Conservation (phyloP, 2,797 vertebrate species). For the Rhinophrynus dorsalis region DNA sequence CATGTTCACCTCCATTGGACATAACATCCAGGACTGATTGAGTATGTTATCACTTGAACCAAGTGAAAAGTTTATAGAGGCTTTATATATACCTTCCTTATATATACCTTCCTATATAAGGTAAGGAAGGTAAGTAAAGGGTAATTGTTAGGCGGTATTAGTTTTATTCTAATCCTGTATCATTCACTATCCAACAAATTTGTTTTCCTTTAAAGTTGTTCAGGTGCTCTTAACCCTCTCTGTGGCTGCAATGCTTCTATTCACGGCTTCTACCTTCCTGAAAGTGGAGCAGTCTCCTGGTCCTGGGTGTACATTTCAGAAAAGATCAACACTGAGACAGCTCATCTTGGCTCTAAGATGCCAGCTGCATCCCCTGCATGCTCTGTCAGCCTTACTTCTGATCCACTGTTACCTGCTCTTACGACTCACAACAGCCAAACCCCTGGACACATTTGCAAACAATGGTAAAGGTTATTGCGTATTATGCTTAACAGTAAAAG, state of each 20-base stretch:
- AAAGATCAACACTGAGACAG: not conserved
- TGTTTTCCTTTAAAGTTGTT: conserved; percentile 1
- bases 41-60: too few relatives aligned
- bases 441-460: not conserved
- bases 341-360: not conserved
- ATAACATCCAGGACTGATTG: too few relatives aligned
- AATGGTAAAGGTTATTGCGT: conserved; percentile 12
- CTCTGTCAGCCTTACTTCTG: conserved; percentile 23
- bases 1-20: too few relatives aligned
- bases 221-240: conserved; percentile 19
- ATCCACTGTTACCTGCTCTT: conserved; percentile 23
- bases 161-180: too few relatives aligned
- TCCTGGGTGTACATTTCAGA: not conserved
- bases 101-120: too few relatives aligned
- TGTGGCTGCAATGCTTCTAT: conserved; percentile 15
- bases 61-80: too few relatives aligned
- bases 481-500: not conserved
- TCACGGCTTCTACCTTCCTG: conserved; percentile 3
- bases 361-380: conserved; percentile 31
- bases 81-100: too few relatives aligned
- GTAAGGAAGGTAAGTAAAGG: too few relatives aligned
- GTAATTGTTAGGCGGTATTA: too few relatives aligned
- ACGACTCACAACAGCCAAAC: not conserved
- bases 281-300: not conserved
- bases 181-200: too few relatives aligned